Base-by-base conservation (phyloP, 1,140 invertebrate genomes). In the Bombus pyrosoma region DNA sequence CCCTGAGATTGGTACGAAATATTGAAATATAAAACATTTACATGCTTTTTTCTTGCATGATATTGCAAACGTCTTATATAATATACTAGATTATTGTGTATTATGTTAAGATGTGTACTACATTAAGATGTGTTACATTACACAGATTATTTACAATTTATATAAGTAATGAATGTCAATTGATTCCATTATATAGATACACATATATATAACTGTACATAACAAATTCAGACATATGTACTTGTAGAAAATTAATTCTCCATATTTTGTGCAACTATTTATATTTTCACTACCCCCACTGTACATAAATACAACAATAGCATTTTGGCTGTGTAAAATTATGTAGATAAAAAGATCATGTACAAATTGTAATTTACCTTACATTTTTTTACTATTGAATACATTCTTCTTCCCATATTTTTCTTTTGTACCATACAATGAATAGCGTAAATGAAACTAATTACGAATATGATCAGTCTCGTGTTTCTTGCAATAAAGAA, bases 211-310 rank as follows among this genome's bases (percentile, higher is more conserved):
- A 32, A 25, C 1, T 59, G n/a, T 41, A 80, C 39, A 47, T 28
- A 86, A 25, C 10, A 75, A 43, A 73, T 43, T 73, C 3, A 1
- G n/a, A 8, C 34, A 32, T 25, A 32, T 68, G 3, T 39, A 12
- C n/a, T 8, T n/a, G 1, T 80, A 72, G 15, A 37, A 84, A 72
- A 37, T 47, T 32, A 47, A 57, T 41, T 62, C 34, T 25, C 47
- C 32, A 68, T 64, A 28, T 80, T 73, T 80, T 84, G 75, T 64
- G 83, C 72, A 87, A 81, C 68, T 86, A 87, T 53, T 62, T 81
- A 82, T 90, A 83, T 86, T 80, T 89, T 77, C 69, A 87, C 76
- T 87, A 83, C 53, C 84, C 12, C 15, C 28, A 37, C 13, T 72
- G 53, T 85, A 85, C 75, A 84, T 32, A 5, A 66, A 72, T 79